phyloP scores from a whole-genome alignment of 2,113 vertebrate species.

The Nestor notabilis region DNA sequence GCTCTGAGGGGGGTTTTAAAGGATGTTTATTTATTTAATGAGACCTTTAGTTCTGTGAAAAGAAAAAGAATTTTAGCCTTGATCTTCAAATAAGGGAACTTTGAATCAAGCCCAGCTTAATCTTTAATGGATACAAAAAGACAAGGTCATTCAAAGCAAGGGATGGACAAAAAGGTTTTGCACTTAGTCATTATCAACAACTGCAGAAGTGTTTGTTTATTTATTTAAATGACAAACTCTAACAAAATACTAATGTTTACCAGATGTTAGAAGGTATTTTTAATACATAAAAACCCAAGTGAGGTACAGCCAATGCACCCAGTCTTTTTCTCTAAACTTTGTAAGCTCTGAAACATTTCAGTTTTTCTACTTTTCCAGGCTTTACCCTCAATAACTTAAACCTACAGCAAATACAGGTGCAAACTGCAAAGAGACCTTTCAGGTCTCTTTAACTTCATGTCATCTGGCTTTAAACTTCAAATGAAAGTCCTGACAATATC shows the following conservation, averaged over 20 bases:
- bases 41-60: not conserved
- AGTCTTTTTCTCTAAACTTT: not conserved
- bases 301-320: not conserved
- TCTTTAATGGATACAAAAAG: not conserved
- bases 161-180: not conserved
- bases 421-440: not conserved
- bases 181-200: not conserved
- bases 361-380: not conserved
- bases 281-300: not conserved
- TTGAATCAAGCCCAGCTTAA: not conserved
- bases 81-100: not conserved
- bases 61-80: conserved; percentile 8
- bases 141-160: not conserved
- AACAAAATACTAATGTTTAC: not conserved
- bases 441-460: not conserved
- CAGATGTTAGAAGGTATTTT: not conserved
- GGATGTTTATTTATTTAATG: conserved; percentile 28
- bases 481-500: not conserved
- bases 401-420: not conserved
- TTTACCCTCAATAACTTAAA: not conserved
- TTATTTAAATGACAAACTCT: not conserved
- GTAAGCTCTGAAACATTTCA: not conserved
- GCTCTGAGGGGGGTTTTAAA: not conserved
- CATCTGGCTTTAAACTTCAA: not conserved
- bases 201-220: not conserved